phyloP scores from a whole-genome alignment of 2,888 invertebrate genomes.

The Arrhopalites spinosus region DNA sequence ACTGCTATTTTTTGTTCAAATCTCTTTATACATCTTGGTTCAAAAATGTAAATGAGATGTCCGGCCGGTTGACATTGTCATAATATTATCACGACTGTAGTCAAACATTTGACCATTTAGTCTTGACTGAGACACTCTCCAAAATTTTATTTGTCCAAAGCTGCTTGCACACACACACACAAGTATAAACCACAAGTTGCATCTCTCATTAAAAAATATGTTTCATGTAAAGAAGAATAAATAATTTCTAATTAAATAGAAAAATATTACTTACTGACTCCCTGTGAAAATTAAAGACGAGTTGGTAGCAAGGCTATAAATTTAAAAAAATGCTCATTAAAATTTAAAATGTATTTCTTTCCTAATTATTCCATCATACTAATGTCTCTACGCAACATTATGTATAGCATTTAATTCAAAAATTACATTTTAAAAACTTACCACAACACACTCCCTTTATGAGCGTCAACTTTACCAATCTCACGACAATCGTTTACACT shows the following conservation, averaged over 20 bases:
- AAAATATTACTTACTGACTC: slow-evolving; percentile 37
- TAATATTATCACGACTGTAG: slow-evolving; percentile 36
- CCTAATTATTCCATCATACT: too few species aligned
- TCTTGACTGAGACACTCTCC: slow-evolving; percentile 35
- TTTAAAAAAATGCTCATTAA: too few species aligned
- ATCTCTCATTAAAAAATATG: too few species aligned
- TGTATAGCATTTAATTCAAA: too few species aligned
- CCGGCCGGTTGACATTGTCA: slow-evolving; percentile 46
- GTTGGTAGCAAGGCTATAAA: slow-evolving; percentile 39
- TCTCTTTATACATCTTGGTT: too few species aligned
- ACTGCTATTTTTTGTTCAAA: too few species aligned
- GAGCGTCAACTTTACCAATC: slow-evolving; percentile 34
- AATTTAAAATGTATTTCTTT: too few species aligned
- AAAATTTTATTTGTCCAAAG: slow-evolving; percentile 41
- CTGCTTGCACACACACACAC: slow-evolving; percentile 33
- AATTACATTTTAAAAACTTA: too few species aligned
- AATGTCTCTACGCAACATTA: too few species aligned
- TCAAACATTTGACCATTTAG: slow-evolving; percentile 32
- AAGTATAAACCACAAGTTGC: too few species aligned
- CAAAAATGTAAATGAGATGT: slow-evolving; percentile 11
- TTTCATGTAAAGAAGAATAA: too few species aligned
- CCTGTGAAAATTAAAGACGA: slow-evolving; percentile 42
- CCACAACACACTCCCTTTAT: slow-evolving; percentile 37
- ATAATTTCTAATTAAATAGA: too few species aligned
- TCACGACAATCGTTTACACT: slow-evolving; percentile 33